Percentiles rank a stretch among this genome's conserved stretches.
These are phyloP conservation scores for Scaeva pyrastri DNA, from an alignment of 2,888 invertebrate species.

Conservation along the genomic window DNA sequence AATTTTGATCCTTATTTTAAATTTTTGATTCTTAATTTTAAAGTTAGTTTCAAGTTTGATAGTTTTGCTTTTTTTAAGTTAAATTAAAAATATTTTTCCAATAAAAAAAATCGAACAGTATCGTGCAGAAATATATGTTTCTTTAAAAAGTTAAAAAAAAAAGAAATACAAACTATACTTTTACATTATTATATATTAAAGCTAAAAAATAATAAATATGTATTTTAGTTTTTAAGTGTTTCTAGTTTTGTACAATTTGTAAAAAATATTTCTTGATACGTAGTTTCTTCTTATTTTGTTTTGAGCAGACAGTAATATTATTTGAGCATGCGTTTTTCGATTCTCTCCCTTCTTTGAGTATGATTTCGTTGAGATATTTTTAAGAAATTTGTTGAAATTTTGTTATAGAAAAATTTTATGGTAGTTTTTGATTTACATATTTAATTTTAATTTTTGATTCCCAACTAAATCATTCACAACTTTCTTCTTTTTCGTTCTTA, in stretches of 20 bases:
- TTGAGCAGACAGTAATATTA: constrained; percentile 54
- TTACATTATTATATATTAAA: neutral
- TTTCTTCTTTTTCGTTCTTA: neutral
- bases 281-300: constrained; percentile 29
- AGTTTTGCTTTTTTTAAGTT: constrained; percentile 15
- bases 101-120: constrained; percentile 38
- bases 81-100: constrained; percentile 22
- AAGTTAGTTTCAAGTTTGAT: constrained; percentile 14
- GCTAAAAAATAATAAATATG: neutral
- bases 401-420: no score
- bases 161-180: neutral
- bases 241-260: constrained; percentile 65
- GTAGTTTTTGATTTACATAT: neutral
- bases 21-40: constrained; percentile 51
- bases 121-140: constrained; percentile 63
- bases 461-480: neutral
- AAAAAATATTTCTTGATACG: constrained; percentile 57
- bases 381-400: no score
- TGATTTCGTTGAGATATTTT: neutral
- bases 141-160: constrained; percentile 33
- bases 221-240: constrained; percentile 9
- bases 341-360: neutral
- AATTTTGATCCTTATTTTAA: constrained; percentile 2
- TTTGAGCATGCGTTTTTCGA: constrained; percentile 18
- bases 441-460: neutral